Evolutionary conservation across 1,140 invertebrate species (phyloP), one percentile per base, ranked within the genome.

Genomic region (Drosophila arawakana): DNA sequence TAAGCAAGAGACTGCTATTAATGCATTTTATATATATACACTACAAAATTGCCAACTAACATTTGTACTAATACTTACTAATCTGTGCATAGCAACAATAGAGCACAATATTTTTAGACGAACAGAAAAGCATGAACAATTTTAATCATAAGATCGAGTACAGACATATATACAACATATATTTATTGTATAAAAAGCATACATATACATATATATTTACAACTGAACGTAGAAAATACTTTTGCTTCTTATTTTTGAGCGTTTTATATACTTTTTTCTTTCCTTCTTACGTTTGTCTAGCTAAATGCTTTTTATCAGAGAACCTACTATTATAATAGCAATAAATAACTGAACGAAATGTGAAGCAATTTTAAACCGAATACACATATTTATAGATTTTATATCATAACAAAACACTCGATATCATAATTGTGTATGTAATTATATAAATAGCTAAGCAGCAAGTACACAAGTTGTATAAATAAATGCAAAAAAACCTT

Each of bases 11-110:
- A 89, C 84, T 89, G 84, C 84, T 65, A 65, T 55, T 49, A 46
- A 79, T 66, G 85, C 85, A 84, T 89, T 89, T 89, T 82, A 82
- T 84, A 81, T 82, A 82, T 84, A 81, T 57, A 57, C 46, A 77
- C 30, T 44, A 74, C 46, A 30, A 30, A 73, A 79, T 69, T 79
- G 80, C 73, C 82, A 83, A 86, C 80, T 60, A 62, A 68, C 68
- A 76, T 60, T 66, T 79, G 58, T 81, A 81, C 74, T 61, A 30
- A 30, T 30, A 30, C 25, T 30, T 30, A 60, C 55, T 68, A 59
- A 47, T 50, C 66, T 67, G 67, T 61, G 71, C 61, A 54, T 80
- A 76, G 72, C 62, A 81, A 76, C 62, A 77, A 57, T 71, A 37
- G 46, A 57, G 35, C 63, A 54, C 46, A 59, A 54, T 69, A 75